A percentile compares a stretch with the other conserved stretches of the same genome.
Conservation (phyloP, 2,888 invertebrate species). For the Thereva nobilitata region DNA sequence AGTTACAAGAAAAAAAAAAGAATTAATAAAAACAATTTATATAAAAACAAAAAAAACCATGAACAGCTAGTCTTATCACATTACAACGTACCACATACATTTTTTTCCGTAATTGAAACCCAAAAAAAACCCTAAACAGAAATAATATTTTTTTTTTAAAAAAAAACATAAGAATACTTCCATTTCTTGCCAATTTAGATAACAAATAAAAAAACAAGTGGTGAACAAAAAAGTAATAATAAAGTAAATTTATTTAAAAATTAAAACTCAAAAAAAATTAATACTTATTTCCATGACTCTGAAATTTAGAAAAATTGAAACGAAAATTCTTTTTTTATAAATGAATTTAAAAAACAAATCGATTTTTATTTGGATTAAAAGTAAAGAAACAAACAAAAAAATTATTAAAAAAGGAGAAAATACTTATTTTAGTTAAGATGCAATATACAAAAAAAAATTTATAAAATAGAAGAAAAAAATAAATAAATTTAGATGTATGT, state of each 20-base stretch:
- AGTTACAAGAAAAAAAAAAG: slow-evolving; percentile 16
- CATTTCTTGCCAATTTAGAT: slow-evolving; percentile 27
- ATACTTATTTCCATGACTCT: too few relatives aligned
- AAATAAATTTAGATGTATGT: slow-evolving; percentile 21
- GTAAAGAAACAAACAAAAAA: neutral
- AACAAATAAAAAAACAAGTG: slow-evolving; percentile 7
- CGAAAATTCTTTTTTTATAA: too few relatives aligned
- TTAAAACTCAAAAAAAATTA: too few relatives aligned
- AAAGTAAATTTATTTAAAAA: slow-evolving; percentile 10
- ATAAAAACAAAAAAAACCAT: too few relatives aligned
- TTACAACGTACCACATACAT: slow-evolving; percentile 11
- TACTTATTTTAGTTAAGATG: slow-evolving; percentile 22
- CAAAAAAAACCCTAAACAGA: slow-evolving; percentile 8
- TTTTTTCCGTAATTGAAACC: slow-evolving; percentile 13
- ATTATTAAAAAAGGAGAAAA: slow-evolving; percentile 12
- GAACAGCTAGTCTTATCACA: neutral
- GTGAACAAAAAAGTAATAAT: slow-evolving; percentile 9
- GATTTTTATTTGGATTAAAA: neutral
- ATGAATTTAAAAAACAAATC: neutral
- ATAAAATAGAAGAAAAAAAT: too few relatives aligned
- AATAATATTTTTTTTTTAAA: slow-evolving; percentile 14
- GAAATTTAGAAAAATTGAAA: too few relatives aligned
- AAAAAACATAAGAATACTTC: slow-evolving; percentile 24
- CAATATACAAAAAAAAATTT: slow-evolving; percentile 15
- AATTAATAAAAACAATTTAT: too few relatives aligned